A percentile compares a stretch with the other conserved stretches of the same genome.
Evolutionary conservation across 2,888 invertebrate genomes (phyloP).

Genomic region (Lagria hirta): DNA sequence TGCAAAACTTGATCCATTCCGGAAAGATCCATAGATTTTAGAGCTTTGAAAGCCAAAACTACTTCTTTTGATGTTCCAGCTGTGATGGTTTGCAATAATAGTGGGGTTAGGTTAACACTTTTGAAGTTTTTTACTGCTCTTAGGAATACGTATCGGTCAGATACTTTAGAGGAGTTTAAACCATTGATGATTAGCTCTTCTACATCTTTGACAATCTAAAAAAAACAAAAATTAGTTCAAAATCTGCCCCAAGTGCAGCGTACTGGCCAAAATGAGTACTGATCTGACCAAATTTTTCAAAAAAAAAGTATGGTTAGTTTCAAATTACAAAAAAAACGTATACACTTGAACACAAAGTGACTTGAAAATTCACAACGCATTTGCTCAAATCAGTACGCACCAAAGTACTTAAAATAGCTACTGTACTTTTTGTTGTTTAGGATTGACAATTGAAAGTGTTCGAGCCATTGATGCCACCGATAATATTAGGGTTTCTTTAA

Average conservation of each 20-base stretch:
- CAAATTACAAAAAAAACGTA: slow-evolving; percentile 43
- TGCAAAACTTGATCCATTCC: slow-evolving; percentile 54
- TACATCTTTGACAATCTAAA: slow-evolving; percentile 49
- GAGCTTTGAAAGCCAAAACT: slow-evolving; percentile 68
- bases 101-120: slow-evolving; percentile 61
- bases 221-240: slow-evolving; percentile 26
- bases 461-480: slow-evolving; percentile 65
- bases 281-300: too few relatives aligned
- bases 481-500: slow-evolving; percentile 68
- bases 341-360: too few relatives aligned
- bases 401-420: too few relatives aligned
- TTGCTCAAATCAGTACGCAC: background rate
- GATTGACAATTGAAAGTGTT: slow-evolving; percentile 48
- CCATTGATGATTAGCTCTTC: slow-evolving; percentile 49
- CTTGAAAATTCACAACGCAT: too few relatives aligned
- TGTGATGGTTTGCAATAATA: slow-evolving; percentile 60
- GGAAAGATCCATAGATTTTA: slow-evolving; percentile 58
- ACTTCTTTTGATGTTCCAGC: slow-evolving; percentile 58
- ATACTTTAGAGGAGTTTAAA: slow-evolving; percentile 50
- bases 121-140: slow-evolving; percentile 71
- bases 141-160: slow-evolving; percentile 63
- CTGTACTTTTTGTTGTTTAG: slow-evolving; percentile 27
- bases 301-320: too few relatives aligned
- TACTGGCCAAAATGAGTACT: too few relatives aligned
- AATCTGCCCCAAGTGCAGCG: too few relatives aligned